Base-by-base conservation (phyloP, 1,140 invertebrate species). In the Drosophila orena region DNA sequence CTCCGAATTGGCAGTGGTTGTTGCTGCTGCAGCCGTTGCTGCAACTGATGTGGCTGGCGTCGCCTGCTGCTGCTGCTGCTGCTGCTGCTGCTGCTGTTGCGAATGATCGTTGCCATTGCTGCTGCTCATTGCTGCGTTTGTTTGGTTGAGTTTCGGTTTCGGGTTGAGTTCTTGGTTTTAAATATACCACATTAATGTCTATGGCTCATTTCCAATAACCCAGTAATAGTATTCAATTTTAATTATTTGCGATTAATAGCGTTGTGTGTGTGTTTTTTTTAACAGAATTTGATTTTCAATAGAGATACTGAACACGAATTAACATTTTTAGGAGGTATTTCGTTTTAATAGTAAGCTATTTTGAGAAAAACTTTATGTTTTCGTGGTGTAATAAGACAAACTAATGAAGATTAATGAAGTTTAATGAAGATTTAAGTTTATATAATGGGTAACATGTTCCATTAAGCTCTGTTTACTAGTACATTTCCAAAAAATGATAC, bases 111-210 rank as follows among this genome's bases (percentile, higher is more conserved):
- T 76, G 71, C 75, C 72, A 75, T 75, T 90, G 47, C 68, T 77
- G 62, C 79, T 68, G 59, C 65, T 91, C 74, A 91, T 88, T 53
- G 61, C 59, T 73, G 24, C 44, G 52, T 54, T 20, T 46, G n/a
- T 53, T 70, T 47, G 43, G 42, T n/a, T n/a, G n/a, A n/a, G n/a
- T n/a, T n/a, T n/a, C n/a, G n/a, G n/a, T 40, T 61, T 40, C n/a
- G 4, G 38, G 42, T 34, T 24, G 35, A 27, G 10, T 15, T 20
- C 12, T 38, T 5, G 12, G 4, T 30, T 46, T 22, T 12, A 20
- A 64, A 47, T 10, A 30, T 2, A 0, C 30, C 7, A 0, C 30
- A 30, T 38, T 64, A 64, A 42, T 40, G 59, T 66, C 50, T 66
- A 66, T 66, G n/a, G 4, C n/a, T 27, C 64, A 66, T 66, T 64